Conservation (phyloP, 2,888 invertebrate genomes). For the Athalia rosae region DNA sequence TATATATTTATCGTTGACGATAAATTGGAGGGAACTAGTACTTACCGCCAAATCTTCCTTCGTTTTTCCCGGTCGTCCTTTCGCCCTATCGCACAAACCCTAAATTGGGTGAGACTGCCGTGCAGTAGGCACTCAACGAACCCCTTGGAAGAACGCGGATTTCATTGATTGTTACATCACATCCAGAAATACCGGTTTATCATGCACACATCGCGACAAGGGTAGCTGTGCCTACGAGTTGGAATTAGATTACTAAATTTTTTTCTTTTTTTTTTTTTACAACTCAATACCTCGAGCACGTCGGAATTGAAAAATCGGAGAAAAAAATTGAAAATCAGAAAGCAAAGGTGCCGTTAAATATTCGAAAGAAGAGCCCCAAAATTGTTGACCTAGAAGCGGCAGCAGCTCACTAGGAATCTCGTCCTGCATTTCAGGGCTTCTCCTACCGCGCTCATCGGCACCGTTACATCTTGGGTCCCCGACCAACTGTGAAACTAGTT, state of each 20-base stretch:
- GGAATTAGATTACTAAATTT: not conserved
- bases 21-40: conserved; percentile 15
- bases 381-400: too few relatives aligned
- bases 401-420: too few relatives aligned
- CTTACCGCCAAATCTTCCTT: conserved; percentile 1
- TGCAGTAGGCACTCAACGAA: not conserved
- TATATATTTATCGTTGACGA: conserved; percentile 25
- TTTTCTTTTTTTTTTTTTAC: not conserved
- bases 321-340: too few relatives aligned
- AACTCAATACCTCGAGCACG: not conserved
- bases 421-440: not conserved
- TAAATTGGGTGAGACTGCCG: conserved; percentile 30
- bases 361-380: too few relatives aligned
- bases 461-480: too few relatives aligned
- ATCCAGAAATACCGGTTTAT: too few relatives aligned
- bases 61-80: conserved; percentile 10
- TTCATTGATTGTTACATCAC: not conserved
- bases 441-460: not conserved
- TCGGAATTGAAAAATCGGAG: too few relatives aligned
- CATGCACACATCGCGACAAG: too few relatives aligned
- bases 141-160: not conserved
- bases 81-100: conserved; percentile 20
- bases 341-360: too few relatives aligned
- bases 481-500: too few relatives aligned
- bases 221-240: too few relatives aligned